Evolutionary conservation across 2,888 invertebrate species (phyloP).

Genomic region (Argyresthia albistria): DNA sequence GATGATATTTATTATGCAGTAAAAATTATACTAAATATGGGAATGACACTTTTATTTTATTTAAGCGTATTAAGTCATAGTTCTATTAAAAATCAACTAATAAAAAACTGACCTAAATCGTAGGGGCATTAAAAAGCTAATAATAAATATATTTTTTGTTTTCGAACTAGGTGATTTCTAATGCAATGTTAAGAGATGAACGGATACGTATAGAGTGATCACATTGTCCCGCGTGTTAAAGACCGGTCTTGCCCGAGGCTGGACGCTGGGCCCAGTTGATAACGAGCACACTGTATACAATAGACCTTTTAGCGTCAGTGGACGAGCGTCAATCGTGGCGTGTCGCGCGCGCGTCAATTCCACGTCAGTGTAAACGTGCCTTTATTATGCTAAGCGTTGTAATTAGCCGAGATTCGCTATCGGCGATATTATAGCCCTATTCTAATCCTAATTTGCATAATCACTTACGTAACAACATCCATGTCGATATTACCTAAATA

Average conservation of each 20-base stretch:
- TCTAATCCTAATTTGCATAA: not conserved
- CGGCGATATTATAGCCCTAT: not conserved
- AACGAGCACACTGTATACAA: conserved; percentile 68
- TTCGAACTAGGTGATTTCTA: too few species aligned
- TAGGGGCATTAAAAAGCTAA: too few species aligned
- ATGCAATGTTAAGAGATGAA: conserved; percentile 26
- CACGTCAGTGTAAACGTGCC: conserved; percentile 37
- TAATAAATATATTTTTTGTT: too few species aligned
- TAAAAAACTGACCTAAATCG: too few species aligned
- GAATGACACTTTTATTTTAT: not conserved
- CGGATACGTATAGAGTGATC: conserved; percentile 62
- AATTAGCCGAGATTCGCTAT: conserved; percentile 16
- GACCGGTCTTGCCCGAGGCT: conserved; percentile 46
- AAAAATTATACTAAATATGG: too few species aligned
- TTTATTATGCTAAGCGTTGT: conserved; percentile 31
- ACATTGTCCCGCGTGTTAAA: conserved; percentile 64
- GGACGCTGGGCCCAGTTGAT: conserved; percentile 25
- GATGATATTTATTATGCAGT: too few species aligned
- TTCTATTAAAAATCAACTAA: too few species aligned
- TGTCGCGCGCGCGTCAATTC: conserved; percentile 18
- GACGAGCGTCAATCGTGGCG: conserved; percentile 58
- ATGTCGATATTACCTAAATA: not conserved
- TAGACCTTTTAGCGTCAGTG: conserved; percentile 71
- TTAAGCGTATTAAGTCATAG: not conserved
- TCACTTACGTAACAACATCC: not conserved